phyloP scores from a whole-genome alignment of 2,113 vertebrate genomes.

The Ardeotis arabs region DNA sequence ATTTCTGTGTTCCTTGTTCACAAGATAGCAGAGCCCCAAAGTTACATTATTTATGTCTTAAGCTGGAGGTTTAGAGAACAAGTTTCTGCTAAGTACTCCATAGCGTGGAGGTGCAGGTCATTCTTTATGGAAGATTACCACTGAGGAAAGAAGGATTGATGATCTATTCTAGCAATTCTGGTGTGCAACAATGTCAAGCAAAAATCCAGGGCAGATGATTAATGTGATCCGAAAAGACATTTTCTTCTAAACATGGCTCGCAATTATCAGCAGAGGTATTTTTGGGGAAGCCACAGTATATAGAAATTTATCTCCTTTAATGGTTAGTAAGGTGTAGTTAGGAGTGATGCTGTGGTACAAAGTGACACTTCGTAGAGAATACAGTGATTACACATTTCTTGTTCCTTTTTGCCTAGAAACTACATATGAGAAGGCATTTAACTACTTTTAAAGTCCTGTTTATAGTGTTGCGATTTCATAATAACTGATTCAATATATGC shows the following conservation, averaged over 20 bases:
- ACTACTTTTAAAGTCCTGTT: neutral
- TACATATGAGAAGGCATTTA: neutral
- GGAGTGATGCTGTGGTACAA: neutral
- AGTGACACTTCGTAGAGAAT: neutral
- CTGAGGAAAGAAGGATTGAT: neutral
- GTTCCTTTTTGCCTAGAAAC: neutral
- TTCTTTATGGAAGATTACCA: neutral
- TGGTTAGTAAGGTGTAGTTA: neutral
- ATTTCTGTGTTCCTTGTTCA: neutral
- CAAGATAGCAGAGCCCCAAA: neutral
- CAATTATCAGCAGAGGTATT: neutral
- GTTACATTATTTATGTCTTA: neutral
- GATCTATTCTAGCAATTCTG: neutral
- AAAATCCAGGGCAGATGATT: neutral
- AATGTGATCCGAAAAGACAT: neutral
- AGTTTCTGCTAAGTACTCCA: neutral
- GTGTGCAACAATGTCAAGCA: neutral
- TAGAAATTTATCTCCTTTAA: neutral
- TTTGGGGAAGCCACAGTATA: neutral
- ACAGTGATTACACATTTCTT: neutral
- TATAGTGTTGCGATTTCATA: neutral
- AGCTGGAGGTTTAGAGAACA: neutral
- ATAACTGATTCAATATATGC: neutral
- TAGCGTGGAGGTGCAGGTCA: neutral
- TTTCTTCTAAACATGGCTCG: neutral